Percentiles rank a stretch among this genome's conserved stretches.
Evolutionary conservation across 2,888 invertebrate genomes (phyloP).

Genomic region (Oscheius sp.): DNA sequence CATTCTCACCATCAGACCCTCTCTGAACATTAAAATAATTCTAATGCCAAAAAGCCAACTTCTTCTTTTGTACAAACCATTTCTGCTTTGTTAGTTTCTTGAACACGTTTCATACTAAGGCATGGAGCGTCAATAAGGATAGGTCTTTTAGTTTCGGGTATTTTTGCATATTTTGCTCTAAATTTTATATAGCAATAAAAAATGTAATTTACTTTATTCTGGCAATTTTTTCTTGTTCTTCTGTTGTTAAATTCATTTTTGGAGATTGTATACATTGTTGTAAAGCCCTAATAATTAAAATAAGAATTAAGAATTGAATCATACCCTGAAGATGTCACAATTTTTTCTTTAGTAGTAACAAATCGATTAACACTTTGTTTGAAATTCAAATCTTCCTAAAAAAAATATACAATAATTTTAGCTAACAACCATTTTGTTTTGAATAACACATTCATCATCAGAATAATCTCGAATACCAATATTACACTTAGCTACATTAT

Average conservation of each 20-base stretch:
- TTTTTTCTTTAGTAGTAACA: background rate
- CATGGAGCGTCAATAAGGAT: constrained; percentile 17
- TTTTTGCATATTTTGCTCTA: constrained; percentile 10
- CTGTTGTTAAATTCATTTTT: background rate
- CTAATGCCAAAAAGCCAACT: background rate
- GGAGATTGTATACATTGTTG: too few relatives aligned
- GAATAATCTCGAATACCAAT: constrained; percentile 11
- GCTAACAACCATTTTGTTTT: background rate
- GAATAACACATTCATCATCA: background rate
- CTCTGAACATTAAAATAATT: background rate
- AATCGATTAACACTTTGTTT: constrained; percentile 2
- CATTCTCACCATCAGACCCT: constrained; percentile 17
- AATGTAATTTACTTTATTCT: background rate
- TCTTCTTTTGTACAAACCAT: background rate
- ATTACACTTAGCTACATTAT: background rate
- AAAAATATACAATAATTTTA: background rate
- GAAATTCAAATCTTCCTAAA: constrained; percentile 17
- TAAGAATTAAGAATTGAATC: too few relatives aligned
- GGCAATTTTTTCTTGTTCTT: constrained; percentile 1
- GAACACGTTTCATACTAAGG: background rate
- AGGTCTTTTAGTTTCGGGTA: background rate
- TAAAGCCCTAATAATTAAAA: background rate
- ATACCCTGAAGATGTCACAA: background rate
- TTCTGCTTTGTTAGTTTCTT: constrained; percentile 15
- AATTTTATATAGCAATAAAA: background rate